These are phyloP conservation scores for Chloroclystis v-ata DNA, from an alignment of 2,888 invertebrate species.

Conservation along the genomic window DNA sequence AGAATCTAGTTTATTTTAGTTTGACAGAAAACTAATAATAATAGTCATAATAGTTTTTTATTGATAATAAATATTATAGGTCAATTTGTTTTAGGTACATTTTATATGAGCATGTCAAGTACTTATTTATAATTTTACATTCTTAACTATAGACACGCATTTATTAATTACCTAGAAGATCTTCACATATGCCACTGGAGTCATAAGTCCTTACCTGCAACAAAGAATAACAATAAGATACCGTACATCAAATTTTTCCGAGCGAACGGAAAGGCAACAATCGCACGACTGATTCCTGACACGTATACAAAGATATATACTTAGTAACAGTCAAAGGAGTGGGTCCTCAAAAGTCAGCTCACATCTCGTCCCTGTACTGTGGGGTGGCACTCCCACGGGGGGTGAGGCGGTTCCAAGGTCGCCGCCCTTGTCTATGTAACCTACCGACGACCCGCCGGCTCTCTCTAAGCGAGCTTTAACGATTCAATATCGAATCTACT, in stretches of 20 bases:
- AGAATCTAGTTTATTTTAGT: too few relatives aligned
- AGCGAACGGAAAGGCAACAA: conserved; percentile 15
- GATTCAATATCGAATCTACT: conserved; percentile 54
- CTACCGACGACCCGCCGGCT: conserved; percentile 63
- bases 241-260: conserved; percentile 16
- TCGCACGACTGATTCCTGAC: conserved; percentile 20
- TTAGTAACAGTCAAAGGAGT: conserved; percentile 51
- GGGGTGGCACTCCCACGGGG: conserved; percentile 23
- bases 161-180: not conserved
- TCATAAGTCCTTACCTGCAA: conserved; percentile 37
- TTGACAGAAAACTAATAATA: too few relatives aligned
- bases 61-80: too few relatives aligned
- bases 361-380: conserved; percentile 53
- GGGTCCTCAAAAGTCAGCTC: conserved; percentile 62
- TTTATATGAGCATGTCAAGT: too few relatives aligned
- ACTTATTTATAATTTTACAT: too few relatives aligned
- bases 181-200: too few relatives aligned
- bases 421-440: conserved; percentile 68
- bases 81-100: too few relatives aligned
- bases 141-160: not conserved
- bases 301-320: conserved; percentile 30
- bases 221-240: conserved; percentile 27
- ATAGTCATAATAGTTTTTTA: too few relatives aligned
- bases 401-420: conserved; percentile 58
- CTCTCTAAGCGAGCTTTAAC: conserved; percentile 46